Evolutionary conservation across 2,888 invertebrate species (phyloP).

Genomic region (Encarsia formosa): DNA sequence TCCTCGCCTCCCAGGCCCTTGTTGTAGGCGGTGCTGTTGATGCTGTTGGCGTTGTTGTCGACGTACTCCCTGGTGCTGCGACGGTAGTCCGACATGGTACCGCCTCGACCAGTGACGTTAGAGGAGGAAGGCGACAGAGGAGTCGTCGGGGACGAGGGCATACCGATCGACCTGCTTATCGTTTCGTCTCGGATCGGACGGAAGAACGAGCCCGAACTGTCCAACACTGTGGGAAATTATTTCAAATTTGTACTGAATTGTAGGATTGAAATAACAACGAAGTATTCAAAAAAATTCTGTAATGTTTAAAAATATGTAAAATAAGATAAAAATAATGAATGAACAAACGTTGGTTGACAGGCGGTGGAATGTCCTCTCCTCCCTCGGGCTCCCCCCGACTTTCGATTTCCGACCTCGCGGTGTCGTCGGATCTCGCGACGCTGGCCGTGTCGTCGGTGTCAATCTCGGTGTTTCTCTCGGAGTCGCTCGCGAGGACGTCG

Average conservation of each 20-base stretch:
- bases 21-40: constrained; percentile 20
- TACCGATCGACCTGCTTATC: constrained; percentile 33
- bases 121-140: constrained; percentile 39
- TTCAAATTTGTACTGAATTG: background rate
- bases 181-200: constrained; percentile 48
- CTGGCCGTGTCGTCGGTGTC: constrained; percentile 66
- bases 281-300: constrained; percentile 6
- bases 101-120: constrained; percentile 48
- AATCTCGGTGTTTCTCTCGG: constrained; percentile 84
- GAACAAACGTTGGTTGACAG: constrained; percentile 36
- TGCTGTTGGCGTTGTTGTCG: constrained; percentile 52
- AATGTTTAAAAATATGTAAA: background rate
- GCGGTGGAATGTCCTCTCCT: constrained; percentile 50
- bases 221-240: constrained; percentile 28
- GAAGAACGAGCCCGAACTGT: constrained; percentile 39
- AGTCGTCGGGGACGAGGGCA: constrained; percentile 42
- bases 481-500: constrained; percentile 90
- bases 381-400: constrained; percentile 51
- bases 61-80: constrained; percentile 50
- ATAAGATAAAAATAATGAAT: background rate
- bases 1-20: constrained; percentile 34
- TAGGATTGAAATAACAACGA: constrained; percentile 4
- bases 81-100: constrained; percentile 47
- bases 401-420: constrained; percentile 60
- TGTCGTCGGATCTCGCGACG: constrained; percentile 73